Conservation (phyloP, 1,140 invertebrate genomes). For the Trachymyrmex cornetzi region DNA sequence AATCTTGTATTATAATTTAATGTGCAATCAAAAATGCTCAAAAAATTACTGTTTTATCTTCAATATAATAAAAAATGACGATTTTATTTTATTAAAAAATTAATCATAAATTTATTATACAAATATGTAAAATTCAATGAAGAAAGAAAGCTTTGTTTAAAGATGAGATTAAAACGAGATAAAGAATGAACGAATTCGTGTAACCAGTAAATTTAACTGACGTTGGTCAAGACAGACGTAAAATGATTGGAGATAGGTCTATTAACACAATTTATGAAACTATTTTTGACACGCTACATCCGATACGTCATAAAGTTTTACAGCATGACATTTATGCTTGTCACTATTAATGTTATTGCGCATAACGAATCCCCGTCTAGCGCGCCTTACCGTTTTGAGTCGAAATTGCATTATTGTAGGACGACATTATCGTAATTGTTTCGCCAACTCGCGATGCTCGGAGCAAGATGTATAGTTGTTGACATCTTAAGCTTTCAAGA, state of each 20-base stretch:
- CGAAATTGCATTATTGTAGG: constrained; percentile 50
- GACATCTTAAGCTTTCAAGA: constrained; percentile 36
- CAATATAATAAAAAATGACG: not conserved
- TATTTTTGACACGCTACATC: not conserved
- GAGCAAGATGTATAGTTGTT: constrained; percentile 38
- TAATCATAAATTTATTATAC: not conserved
- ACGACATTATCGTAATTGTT: constrained; percentile 56
- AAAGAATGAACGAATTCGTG: not conserved
- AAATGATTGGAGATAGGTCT: not conserved
- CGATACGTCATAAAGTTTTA: constrained; percentile 36
- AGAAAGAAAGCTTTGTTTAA: not conserved
- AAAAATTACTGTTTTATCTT: not conserved
- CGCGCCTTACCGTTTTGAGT: constrained; percentile 22
- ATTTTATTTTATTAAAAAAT: not conserved
- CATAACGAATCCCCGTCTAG: constrained; percentile 15
- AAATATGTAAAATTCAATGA: not conserved
- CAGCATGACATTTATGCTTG: constrained; percentile 15
- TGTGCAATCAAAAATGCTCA: not conserved
- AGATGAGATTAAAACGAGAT: not conserved
- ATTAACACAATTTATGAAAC: constrained; percentile 7
- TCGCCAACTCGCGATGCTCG: constrained; percentile 41
- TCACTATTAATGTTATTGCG: constrained; percentile 23
- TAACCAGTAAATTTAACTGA: constrained; percentile 12
- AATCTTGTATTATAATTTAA: constrained; percentile 7
- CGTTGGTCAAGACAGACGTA: not conserved